Conservation (phyloP, 1,140 invertebrate species). For the Temnothorax curvispinosus region DNA sequence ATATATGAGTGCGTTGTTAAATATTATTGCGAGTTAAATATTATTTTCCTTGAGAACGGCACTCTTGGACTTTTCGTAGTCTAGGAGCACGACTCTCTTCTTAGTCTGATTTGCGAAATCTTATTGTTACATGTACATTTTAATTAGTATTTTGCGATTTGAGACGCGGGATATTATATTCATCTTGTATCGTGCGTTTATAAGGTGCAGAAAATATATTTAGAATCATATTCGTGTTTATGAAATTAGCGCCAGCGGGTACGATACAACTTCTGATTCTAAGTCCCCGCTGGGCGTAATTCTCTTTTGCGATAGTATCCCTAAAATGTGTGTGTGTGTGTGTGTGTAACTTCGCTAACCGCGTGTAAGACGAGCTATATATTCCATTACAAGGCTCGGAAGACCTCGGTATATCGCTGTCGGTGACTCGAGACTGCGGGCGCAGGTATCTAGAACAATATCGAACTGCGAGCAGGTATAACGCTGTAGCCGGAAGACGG, state of each 20-base stretch:
- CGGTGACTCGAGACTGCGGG: conserved; percentile 13
- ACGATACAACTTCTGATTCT: neutral
- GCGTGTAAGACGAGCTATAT: neutral
- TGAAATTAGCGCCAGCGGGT: neutral
- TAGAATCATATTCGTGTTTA: neutral
- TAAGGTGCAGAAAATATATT: neutral
- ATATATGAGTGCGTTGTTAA: neutral
- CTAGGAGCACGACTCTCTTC: neutral
- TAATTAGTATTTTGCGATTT: neutral
- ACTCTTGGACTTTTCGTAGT: neutral
- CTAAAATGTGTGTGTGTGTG: no score
- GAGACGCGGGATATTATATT: neutral
- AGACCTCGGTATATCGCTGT: neutral
- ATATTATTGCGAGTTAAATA: conserved; percentile 11
- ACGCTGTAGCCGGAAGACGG: conserved; percentile 33
- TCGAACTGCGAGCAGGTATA: conserved; percentile 53
- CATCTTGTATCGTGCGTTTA: neutral
- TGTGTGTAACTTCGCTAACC: no score
- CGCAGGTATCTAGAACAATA: conserved; percentile 49
- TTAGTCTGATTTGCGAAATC: neutral
- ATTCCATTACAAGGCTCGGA: neutral
- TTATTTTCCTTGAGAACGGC: neutral
- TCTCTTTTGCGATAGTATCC: neutral
- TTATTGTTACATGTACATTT: neutral
- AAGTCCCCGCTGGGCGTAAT: neutral